Conservation (phyloP, 2,113 vertebrate species). For the Chaetodon trifascialis region DNA sequence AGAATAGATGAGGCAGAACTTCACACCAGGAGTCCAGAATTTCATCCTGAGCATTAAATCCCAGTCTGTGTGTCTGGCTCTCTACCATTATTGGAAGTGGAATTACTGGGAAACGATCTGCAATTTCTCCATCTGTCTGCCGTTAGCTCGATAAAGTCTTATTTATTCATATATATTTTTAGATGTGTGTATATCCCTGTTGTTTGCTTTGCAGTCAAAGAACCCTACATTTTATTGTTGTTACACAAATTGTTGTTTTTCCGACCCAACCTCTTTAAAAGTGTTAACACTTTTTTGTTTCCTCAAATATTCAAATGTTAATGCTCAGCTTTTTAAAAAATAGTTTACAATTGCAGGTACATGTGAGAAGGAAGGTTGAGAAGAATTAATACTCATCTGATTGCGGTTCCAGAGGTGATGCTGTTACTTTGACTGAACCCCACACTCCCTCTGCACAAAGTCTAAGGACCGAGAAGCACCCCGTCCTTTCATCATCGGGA, state of each 20-base stretch:
- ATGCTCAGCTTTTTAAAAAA: no score
- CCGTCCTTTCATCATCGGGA: no score
- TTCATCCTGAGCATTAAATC: constrained; percentile 62
- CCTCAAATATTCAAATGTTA: no score
- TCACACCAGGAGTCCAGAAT: constrained; percentile 67
- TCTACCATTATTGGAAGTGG: constrained; percentile 30
- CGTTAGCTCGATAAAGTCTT: constrained; percentile 1
- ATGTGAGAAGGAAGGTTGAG: no score
- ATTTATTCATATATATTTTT: neutral
- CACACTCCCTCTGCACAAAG: no score
- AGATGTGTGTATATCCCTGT: neutral
- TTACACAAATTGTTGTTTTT: neutral
- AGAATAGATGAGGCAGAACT: constrained; percentile 69
- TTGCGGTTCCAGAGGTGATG: no score
- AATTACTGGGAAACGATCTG: constrained; percentile 37
- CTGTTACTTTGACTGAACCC: no score
- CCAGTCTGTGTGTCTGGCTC: constrained; percentile 52
- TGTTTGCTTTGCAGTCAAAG: neutral
- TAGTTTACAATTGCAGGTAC: no score
- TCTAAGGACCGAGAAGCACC: no score
- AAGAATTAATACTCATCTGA: no score
- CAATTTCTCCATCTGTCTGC: constrained; percentile 44
- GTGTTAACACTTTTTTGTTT: no score
- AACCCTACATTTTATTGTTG: neutral
- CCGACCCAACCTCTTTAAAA: neutral